Evolutionary conservation across 2,113 vertebrate genomes (phyloP), one percentile per base, ranked within the genome.

Genomic region (Scomber scombrus): DNA sequence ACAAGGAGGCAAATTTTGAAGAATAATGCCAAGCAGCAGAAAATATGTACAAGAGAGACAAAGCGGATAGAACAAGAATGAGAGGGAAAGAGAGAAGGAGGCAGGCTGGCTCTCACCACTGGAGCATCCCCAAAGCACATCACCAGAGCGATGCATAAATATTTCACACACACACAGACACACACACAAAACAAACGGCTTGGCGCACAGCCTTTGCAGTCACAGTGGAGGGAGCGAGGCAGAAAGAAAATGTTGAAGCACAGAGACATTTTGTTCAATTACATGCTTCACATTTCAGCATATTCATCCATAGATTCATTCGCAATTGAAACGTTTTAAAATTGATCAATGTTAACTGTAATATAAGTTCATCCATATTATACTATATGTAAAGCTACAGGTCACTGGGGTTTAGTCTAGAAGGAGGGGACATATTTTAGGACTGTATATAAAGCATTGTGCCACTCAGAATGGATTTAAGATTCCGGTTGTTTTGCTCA

Each of bases 111-210:
- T 85, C 90, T 92, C 78, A 85, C 85, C 79, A 82, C 72, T 84
- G 81, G 86, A 91, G 84, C 76, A 90, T 90, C 81, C 83, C 86
- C 75, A 84, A 81, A 88, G 84, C 84, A 85, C 89, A 88, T 87
- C 82, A 77, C 76, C 71, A 81, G 80, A 91, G 91, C 23, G 14
- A 55, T 80, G 77, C 86, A 92, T 94, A 75, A 90, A 93, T 93
- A 91, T 90, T 91, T 92, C 87, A 92, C 77, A 84, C 69, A 70
- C 77, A 40, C 65, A 73, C 58, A 54, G 66, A 82, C 67, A 68
- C 52, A 73, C 72, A 54, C 70, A 82, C 65, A 80, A 80, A 88
- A 77, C 80, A 87, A 84, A 84, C 69, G 47, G 66, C 86, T 80
- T 88, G 88, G 85, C 86, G 70, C 75, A 62, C 65, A 65, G 87